Percentiles rank a stretch among this genome's conserved stretches.
These are phyloP conservation scores for Sialis lutaria DNA, from an alignment of 2,888 invertebrate species.

Conservation along the genomic window DNA sequence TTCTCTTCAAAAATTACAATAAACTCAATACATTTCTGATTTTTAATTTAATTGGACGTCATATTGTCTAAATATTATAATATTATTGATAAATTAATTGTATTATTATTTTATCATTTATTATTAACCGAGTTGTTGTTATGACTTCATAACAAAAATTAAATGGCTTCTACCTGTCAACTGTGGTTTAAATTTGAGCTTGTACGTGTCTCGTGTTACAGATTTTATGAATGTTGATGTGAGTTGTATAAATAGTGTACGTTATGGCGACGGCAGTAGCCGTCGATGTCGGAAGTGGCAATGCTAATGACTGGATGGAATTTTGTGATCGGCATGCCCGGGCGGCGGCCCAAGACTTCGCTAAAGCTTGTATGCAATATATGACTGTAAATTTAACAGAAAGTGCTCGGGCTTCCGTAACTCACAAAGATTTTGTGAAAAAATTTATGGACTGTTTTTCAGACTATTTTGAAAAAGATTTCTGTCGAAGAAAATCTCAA, in stretches of 20 bases:
- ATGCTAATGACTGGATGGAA: constrained; percentile 57
- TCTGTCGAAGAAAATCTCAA: constrained; percentile 34
- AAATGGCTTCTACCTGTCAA: constrained; percentile 6
- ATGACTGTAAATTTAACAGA: constrained; percentile 53
- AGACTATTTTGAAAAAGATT: constrained; percentile 70
- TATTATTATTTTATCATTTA: too few relatives aligned
- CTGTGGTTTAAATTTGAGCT: neutral
- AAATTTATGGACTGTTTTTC: constrained; percentile 74
- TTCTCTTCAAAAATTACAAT: too few relatives aligned
- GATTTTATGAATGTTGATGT: neutral
- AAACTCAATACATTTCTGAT: too few relatives aligned
- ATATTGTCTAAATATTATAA: too few relatives aligned
- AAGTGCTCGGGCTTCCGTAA: constrained; percentile 42
- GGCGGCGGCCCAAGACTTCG: constrained; percentile 73
- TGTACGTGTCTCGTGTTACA: neutral
- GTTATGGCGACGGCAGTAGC: constrained; percentile 6
- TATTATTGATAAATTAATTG: too few relatives aligned
- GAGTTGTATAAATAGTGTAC: neutral
- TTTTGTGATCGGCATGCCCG: constrained; percentile 78
- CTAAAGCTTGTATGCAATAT: constrained; percentile 67
- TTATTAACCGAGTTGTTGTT: too few relatives aligned
- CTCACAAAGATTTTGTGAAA: constrained; percentile 62
- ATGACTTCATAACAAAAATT: neutral
- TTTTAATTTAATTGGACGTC: too few relatives aligned
- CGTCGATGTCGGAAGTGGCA: constrained; percentile 25